Evolutionary conservation across 2,113 vertebrate species (phyloP).

Genomic region (Callipepla squamata): DNA sequence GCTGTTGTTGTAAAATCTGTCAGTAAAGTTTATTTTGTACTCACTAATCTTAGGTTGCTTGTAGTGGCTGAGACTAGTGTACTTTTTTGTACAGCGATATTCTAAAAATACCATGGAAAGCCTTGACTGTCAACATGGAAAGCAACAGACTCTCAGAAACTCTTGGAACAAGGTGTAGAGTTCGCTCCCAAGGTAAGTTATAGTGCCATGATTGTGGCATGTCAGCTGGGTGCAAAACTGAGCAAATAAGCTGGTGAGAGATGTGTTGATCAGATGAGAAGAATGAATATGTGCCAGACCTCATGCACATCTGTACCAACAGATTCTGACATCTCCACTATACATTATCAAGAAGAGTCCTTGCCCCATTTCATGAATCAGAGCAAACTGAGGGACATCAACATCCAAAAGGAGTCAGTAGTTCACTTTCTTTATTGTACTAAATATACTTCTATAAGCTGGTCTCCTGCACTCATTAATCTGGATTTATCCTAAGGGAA

Average conservation of each 20-base stretch:
- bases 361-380: not conserved
- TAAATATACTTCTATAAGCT: not conserved
- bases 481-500: not conserved
- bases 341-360: not conserved
- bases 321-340: not conserved
- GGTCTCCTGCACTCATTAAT: not conserved
- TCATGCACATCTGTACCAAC: not conserved
- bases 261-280: not conserved
- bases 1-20: conserved; percentile 19
- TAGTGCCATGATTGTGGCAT: not conserved
- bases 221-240: not conserved
- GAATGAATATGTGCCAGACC: not conserved
- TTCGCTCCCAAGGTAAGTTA: not conserved
- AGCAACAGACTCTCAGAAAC: not conserved
- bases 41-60: not conserved
- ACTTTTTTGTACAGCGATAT: not conserved
- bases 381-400: not conserved
- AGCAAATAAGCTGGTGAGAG: not conserved
- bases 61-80: not conserved
- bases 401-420: not conserved
- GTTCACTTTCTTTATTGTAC: not conserved
- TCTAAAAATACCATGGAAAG: conserved; percentile 35
- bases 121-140: not conserved
- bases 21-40: not conserved
- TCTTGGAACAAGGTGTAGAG: not conserved